Base-by-base conservation (phyloP, 2,888 invertebrate genomes). In the Nomada ferruginata region DNA sequence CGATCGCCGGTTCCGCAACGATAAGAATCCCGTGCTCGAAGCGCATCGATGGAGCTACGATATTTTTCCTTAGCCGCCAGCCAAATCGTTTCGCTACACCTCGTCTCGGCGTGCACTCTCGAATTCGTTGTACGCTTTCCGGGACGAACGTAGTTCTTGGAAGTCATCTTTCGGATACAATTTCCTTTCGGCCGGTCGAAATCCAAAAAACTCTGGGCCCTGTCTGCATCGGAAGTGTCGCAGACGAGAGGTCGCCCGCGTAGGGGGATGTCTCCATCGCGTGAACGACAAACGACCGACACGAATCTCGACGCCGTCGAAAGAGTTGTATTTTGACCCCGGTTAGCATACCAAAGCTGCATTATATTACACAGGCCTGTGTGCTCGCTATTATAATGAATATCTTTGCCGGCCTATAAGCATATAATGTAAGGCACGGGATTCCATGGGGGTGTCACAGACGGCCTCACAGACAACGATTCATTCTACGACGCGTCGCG, bases 311-410 rank as follows among this genome's bases (percentile, higher is more conserved):
- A 68, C 85, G 76, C 55, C 82, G 76, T 69, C 83, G 74, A 78
- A 70, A 87, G 87, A 89, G 85, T 90, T 90, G 92, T 90, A 92
- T 92, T 92, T 91, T 92, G 92, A 93, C 93, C 92, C 90, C 90
- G 82, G 92, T 93, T 93, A 92, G 90, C 93, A 93, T 93, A 92
- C 90, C 90, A 92, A 93, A 91, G 91, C 90, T 86, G 89, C 86
- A 89, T 91, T 89, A 89, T 89, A 88, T 91, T 91, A 90, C 87
- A 86, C 87, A 82, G 76, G 84, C 81, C 68, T 63, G 68, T 79
- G 86, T 84, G 87, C 86, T 84, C 85, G 90, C 90, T 90, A 91
- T 92, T 90, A 91, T 91, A 89, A 91, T 89, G 91, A 92, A 91
- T 89, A 87, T 90, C 87, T 88, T 83, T 63, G 63, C 66, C 74